Evolutionary conservation across 2,888 invertebrate genomes (phyloP), one percentile per base, ranked within the genome.

Genomic region (Linnaemya tessellans): DNA sequence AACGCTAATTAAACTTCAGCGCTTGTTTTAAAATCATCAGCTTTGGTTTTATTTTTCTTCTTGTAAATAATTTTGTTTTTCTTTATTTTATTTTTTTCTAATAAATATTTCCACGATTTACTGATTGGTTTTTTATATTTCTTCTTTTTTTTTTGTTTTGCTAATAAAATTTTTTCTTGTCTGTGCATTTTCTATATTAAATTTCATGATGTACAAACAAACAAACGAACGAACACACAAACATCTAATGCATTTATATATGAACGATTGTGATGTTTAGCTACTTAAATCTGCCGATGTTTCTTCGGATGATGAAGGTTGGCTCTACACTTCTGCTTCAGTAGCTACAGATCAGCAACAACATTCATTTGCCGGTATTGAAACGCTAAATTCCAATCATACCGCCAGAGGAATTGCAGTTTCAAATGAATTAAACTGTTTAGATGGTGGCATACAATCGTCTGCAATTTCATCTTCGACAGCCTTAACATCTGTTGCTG

Each of bases 291-390:
- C 93, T 84, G 92, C 93, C 88, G 94, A 93, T 87, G 94, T 94
- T 89, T 94, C 95, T 71, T 95, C 95, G 62, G 95, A 95, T 89
- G 95, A 95, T 88, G 91, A 90, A 87, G 92, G 92, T 88, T 93
- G 93, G 93, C 89, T 92, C 56, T 93, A 91, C 86, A 90, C 90
- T 60, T 90, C 90, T 78, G 84, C 87, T 80, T 80, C 87, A 77
- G 70, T 71, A 51, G 64, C 68, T 56, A 87, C 86, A 35, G 85
- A 80, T 73, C 84, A 80, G 43, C 84, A 67, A 41, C 78, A 81
- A 43, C 70, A 74, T 71, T 62, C 80, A 22, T 80, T 86, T 64
- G 85, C 18, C 62, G 73, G 73, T 80, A 86, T 79, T 84, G 86
- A 84, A 81, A 84, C 75, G 79, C 81, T 86, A 35, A 80, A 84